Percentiles rank a stretch among this genome's conserved stretches.
These are phyloP conservation scores for Phoenicopterus ruber DNA, from an alignment of 2,113 vertebrate genomes.

Conservation along the genomic window DNA sequence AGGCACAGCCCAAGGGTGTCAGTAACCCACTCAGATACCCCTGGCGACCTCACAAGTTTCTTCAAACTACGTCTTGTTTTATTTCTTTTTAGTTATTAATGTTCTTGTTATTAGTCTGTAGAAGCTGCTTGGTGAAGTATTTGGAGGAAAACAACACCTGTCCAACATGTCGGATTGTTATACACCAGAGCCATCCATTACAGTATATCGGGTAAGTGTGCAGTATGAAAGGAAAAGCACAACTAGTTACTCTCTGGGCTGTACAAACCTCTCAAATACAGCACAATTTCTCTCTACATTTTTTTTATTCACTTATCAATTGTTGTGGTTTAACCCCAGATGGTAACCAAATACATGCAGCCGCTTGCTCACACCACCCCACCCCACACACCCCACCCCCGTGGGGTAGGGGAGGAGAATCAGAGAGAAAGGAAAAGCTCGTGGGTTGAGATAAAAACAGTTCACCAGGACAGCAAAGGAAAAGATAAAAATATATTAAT, in stretches of 20 bases:
- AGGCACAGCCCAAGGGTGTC: not conserved
- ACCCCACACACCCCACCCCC: no score
- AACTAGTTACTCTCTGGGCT: not conserved
- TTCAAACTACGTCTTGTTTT: not conserved
- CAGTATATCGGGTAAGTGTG: slow-evolving; percentile 92
- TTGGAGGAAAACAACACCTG: slow-evolving; percentile 97
- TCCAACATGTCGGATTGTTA: slow-evolving; percentile 94
- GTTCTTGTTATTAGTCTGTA: slow-evolving; percentile 80
- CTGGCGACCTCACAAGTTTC: not conserved
- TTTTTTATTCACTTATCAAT: not conserved
- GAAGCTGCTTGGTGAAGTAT: slow-evolving; percentile 96
- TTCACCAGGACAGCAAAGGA: no score
- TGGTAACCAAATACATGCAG: no score
- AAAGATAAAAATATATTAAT: no score
- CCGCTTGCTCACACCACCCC: no score
- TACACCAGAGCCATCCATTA: slow-evolving; percentile 96
- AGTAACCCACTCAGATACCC: not conserved
- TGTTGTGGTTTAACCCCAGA: no score
- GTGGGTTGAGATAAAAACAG: no score
- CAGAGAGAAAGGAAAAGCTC: no score
- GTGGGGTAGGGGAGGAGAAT: no score
- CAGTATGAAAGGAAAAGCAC: not conserved
- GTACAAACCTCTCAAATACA: not conserved
- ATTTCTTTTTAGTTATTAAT: not conserved
- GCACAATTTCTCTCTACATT: not conserved